These are phyloP conservation scores for Cinclus cinclus DNA, from an alignment of 2,113 vertebrate genomes.

Conservation along the genomic window DNA sequence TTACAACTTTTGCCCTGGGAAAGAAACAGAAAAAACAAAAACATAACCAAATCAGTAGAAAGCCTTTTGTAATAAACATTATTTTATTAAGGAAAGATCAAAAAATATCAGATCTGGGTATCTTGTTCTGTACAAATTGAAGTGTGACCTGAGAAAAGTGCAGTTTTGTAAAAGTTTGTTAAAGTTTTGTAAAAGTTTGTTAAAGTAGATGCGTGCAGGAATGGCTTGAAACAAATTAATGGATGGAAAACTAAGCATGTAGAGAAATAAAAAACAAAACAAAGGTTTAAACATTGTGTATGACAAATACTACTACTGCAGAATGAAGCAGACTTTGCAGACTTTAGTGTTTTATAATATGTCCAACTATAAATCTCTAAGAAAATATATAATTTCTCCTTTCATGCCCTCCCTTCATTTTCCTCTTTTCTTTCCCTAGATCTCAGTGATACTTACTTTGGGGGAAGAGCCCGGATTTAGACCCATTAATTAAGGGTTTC, in stretches of 20 bases:
- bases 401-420: not conserved
- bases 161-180: not conserved
- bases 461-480: not conserved
- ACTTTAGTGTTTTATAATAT: not conserved
- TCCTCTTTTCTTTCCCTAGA: not conserved
- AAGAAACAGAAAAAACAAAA: slow-evolving; percentile 42
- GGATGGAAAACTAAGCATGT: not conserved
- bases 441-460: not conserved
- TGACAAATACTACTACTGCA: not conserved
- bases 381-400: not conserved
- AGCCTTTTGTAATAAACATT: not conserved
- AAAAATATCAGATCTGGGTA: not conserved
- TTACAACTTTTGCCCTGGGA: slow-evolving; percentile 53
- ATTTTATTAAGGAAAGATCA: not conserved
- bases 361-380: not conserved
- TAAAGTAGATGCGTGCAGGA: not conserved
- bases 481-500: not conserved
- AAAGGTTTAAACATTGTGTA: not conserved
- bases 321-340: not conserved
- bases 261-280: not conserved
- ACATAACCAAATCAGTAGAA: not conserved
- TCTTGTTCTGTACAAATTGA: not conserved
- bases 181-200: not conserved
- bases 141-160: not conserved
- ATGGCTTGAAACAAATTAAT: not conserved